A percentile compares a stretch with the other conserved stretches of the same genome.
phyloP scores from a whole-genome alignment of 2,113 vertebrate genomes.

The Myotis davidii region DNA sequence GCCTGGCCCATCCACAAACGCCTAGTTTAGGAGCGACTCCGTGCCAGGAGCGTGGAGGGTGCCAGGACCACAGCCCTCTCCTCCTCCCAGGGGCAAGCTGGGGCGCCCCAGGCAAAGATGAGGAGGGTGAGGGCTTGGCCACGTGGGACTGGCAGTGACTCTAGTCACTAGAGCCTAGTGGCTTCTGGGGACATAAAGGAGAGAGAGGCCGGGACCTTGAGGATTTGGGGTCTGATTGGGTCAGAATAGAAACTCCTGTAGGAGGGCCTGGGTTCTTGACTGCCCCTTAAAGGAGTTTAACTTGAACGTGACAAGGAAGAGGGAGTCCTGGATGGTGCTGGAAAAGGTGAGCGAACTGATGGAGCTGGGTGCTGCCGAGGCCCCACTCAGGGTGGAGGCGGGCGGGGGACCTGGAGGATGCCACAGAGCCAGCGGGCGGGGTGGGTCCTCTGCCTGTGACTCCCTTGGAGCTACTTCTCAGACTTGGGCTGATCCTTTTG shows the following conservation, averaged over 20 bases:
- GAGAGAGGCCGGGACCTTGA: not conserved
- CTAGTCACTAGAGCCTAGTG: not conserved
- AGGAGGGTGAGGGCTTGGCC: not conserved
- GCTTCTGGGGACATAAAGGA: not conserved
- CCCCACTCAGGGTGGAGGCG: not conserved
- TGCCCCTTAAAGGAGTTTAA: not conserved
- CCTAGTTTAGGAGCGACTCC: not conserved
- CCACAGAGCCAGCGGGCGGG: not conserved
- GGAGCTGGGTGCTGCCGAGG: not conserved
- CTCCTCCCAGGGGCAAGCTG: not conserved
- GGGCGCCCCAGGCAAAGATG: not conserved
- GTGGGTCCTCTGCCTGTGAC: too few species aligned
- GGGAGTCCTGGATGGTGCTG: not conserved
- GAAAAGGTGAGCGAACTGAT: not conserved
- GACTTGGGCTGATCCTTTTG: not conserved
- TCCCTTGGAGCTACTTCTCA: not conserved
- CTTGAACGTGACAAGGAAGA: not conserved
- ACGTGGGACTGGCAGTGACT: not conserved
- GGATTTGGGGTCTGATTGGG: not conserved
- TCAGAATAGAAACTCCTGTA: not conserved
- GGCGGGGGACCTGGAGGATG: not conserved
- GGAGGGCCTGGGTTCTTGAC: not conserved
- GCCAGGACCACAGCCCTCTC: not conserved
- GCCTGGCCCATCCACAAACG: constrained; percentile 24
- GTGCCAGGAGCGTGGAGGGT: not conserved